Evolutionary conservation across 2,113 vertebrate genomes (phyloP), one percentile per base, ranked within the genome.

Genomic region (Gavialis gangeticus): DNA sequence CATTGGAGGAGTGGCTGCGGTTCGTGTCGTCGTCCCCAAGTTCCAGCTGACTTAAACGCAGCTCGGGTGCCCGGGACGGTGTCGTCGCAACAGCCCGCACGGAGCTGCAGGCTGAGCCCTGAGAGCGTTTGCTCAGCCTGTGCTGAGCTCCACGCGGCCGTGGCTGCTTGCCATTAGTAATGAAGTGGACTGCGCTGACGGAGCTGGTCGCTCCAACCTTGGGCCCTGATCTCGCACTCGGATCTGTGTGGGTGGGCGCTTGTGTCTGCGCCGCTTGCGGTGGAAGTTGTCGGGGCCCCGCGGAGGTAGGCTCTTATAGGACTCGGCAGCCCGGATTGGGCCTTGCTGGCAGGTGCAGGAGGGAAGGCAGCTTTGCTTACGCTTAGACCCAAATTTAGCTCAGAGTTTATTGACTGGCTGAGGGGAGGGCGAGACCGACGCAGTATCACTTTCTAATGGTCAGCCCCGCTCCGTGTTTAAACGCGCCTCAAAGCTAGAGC

Each of bases 401-500:
- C 12, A 75, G 69, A 67, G 2, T 16, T 85, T 46, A 6, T 25
- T 46, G 4, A 6, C 86, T 30, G 85, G 2, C 79, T 34, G 17
- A 2, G 22, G 56, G 21, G 15, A 5, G 78, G 30, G 71, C 46
- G 9, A 9, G 46, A 46, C 46, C 46, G 9, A 46, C 46, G 46
- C 46, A 46, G 2, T 46, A 46, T 46, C 46, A 7, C 9, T 46
- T 46, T 46, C 46, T 46, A 46, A 46, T 9, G 46, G 46, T 9
- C 46, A 46, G 46, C 46, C 46, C 46, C 46, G 3, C 46, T 46
- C 46, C 8, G 46, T 46, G 8, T 58, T 2, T 59, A 37, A 88
- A 30, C 1, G 1, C 14, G 58, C 2, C 1, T 34, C 54, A 0
- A 0, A 2, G 91, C 59, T 6, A 46, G 46, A 46, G 46, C 46